These are phyloP conservation scores for Solen grandis DNA, from an alignment of 1,140 invertebrate species.

Conservation along the genomic window DNA sequence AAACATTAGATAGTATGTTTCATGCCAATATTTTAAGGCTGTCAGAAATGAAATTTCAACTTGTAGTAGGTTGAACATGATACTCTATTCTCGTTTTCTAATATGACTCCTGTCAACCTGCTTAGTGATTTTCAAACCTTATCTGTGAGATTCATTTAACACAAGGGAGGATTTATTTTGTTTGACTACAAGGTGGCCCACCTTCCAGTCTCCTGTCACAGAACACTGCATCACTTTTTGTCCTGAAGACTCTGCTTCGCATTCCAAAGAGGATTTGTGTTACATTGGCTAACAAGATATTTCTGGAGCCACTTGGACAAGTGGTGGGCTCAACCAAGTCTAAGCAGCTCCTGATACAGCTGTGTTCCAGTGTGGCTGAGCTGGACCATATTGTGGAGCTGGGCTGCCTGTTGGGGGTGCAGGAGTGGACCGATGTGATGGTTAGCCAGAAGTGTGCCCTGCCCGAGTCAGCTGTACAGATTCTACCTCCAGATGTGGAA, in stretches of 20 bases:
- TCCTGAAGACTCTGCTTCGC: slow-evolving; percentile 68
- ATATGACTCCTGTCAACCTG: too few species aligned
- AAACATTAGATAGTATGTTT: too few species aligned
- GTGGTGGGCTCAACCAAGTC: slow-evolving; percentile 76
- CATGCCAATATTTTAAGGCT: too few species aligned
- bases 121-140: too few species aligned
- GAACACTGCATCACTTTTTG: too few species aligned
- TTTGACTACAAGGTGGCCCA: too few species aligned
- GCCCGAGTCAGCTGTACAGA: slow-evolving; percentile 54
- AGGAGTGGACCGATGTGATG: slow-evolving; percentile 72
- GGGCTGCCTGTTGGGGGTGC: slow-evolving; percentile 74
- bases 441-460: slow-evolving; percentile 58
- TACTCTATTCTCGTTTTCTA: too few species aligned
- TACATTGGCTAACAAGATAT: slow-evolving; percentile 75
- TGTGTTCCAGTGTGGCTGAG: slow-evolving; percentile 55
- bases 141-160: too few species aligned
- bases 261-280: slow-evolving; percentile 71
- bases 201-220: too few species aligned
- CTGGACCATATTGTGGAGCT: slow-evolving; percentile 65
- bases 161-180: too few species aligned
- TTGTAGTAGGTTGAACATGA: too few species aligned
- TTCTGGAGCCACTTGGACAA: slow-evolving; percentile 77
- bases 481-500: slow-evolving; percentile 49
- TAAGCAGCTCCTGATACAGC: slow-evolving; percentile 67
- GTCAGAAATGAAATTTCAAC: too few species aligned